A percentile compares a stretch with the other conserved stretches of the same genome.
These are phyloP conservation scores for Agonopterix subpropinquella DNA, from an alignment of 2,888 invertebrate species.

Conservation along the genomic window DNA sequence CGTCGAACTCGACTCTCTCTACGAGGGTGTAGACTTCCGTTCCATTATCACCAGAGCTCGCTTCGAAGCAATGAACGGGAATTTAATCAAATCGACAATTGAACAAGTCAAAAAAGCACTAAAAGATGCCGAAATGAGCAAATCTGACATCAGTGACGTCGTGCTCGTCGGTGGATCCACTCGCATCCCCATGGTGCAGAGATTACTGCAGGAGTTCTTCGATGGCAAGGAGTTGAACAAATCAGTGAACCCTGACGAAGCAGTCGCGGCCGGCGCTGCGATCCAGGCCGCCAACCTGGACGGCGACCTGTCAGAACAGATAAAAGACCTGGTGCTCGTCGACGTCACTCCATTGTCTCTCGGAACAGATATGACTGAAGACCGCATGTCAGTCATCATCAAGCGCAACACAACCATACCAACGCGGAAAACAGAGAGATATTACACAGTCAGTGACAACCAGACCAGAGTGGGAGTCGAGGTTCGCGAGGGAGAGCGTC, in stretches of 20 bases:
- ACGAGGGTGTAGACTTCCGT: constrained; percentile 40
- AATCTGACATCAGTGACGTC: constrained; percentile 37
- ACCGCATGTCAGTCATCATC: constrained; percentile 82
- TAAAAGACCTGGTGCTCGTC: constrained; percentile 35
- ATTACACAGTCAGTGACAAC: constrained; percentile 85
- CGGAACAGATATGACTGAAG: constrained; percentile 84
- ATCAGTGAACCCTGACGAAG: constrained; percentile 53
- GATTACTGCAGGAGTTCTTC: constrained; percentile 39
- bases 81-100: constrained; percentile 45
- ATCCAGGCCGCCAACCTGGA: constrained; percentile 49
- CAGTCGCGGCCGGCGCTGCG: constrained; percentile 53
- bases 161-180: constrained; percentile 55
- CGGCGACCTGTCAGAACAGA: constrained; percentile 29
- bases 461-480: constrained; percentile 81
- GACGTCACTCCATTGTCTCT: constrained; percentile 69
- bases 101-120: constrained; percentile 35
- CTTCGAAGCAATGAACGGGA: constrained; percentile 54
- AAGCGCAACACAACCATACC: constrained; percentile 80
- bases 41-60: constrained; percentile 33
- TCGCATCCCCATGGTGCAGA: constrained; percentile 48
- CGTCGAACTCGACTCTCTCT: constrained; percentile 37
- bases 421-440: constrained; percentile 78
- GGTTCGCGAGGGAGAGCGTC: constrained; percentile 81
- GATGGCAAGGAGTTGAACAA: constrained; percentile 29
- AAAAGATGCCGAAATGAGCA: constrained; percentile 34